Conservation (phyloP, 1,140 invertebrate species). For the Habropoda laboriosa region DNA sequence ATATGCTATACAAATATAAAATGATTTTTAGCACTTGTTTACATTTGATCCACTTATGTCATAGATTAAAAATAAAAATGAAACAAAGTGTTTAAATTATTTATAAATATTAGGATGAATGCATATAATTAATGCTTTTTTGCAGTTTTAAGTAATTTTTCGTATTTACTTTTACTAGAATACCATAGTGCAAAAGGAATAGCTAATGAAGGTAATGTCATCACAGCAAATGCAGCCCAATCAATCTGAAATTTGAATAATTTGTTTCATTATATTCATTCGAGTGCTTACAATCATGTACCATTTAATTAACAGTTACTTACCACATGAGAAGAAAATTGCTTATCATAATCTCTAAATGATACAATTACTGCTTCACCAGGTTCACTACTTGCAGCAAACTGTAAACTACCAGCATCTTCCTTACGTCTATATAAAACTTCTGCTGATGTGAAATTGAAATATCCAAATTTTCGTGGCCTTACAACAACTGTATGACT, state of each 20-base stretch:
- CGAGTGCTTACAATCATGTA: background rate
- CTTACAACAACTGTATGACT: conserved; percentile 96
- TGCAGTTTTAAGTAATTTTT: conserved; percentile 84
- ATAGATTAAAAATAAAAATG: background rate
- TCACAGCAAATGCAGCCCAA: conserved; percentile 97
- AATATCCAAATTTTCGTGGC: conserved; percentile 95
- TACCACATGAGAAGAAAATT: conserved; percentile 98
- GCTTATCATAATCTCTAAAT: conserved; percentile 97
- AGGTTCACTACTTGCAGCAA: conserved; percentile 96
- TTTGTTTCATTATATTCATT: conserved; percentile 29
- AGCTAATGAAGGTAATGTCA: conserved; percentile 96
- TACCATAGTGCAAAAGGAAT: conserved; percentile 97
- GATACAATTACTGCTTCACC: conserved; percentile 98
- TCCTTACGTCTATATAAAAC: conserved; percentile 93
- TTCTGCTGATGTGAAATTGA: conserved; percentile 98
- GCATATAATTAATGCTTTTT: conserved; percentile 77
- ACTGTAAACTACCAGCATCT: conserved; percentile 88
- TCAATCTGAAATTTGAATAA: conserved; percentile 85
- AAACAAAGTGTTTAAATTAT: conserved; percentile 33
- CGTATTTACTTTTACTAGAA: conserved; percentile 97
- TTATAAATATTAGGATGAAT: conserved; percentile 73
- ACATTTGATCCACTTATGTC: background rate
- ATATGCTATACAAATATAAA: conserved; percentile 10
- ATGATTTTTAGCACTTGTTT: background rate
- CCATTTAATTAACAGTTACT: conserved; percentile 69